Conservation (phyloP, 2,113 vertebrate genomes). For the Urocynchramus pylzowi region DNA sequence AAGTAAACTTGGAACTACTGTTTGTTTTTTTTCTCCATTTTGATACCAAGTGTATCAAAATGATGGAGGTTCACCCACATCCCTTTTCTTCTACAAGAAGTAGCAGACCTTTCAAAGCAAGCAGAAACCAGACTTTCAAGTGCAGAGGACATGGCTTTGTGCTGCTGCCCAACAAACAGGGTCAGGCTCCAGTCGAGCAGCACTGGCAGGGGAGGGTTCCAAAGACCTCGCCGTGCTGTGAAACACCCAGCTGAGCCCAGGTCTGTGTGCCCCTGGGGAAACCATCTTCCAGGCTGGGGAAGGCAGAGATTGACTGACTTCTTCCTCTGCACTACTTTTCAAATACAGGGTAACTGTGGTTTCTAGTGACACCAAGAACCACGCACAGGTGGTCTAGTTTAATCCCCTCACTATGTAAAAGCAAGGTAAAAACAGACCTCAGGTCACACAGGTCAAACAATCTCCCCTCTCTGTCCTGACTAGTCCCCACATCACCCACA, state of each 20-base stretch:
- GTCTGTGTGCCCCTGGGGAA: fast-evolving
- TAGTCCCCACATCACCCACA: not conserved
- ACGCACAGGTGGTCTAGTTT: fast-evolving
- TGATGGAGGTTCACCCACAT: not conserved
- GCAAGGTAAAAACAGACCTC: not conserved
- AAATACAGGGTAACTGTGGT: not conserved
- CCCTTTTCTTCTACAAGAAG: not conserved
- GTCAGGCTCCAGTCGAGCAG: not conserved
- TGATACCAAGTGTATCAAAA: not conserved
- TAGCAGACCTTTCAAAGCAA: not conserved
- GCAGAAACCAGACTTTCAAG: not conserved
- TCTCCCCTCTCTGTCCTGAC: not conserved
- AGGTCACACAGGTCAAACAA: not conserved
- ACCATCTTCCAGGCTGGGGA: not conserved
- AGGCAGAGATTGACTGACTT: not conserved
- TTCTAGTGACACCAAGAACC: not conserved
- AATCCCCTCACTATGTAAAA: not conserved
- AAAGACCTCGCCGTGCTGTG: fast-evolving
- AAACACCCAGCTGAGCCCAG: not conserved
- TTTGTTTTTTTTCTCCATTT: not conserved
- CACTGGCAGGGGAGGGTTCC: not conserved
- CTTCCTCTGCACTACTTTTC: not conserved
- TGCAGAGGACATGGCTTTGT: not conserved
- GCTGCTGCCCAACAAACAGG: not conserved
- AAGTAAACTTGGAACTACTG: not conserved